These are phyloP conservation scores for Brachirus orientalis DNA, from an alignment of 2,113 vertebrate species.

Conservation along the genomic window DNA sequence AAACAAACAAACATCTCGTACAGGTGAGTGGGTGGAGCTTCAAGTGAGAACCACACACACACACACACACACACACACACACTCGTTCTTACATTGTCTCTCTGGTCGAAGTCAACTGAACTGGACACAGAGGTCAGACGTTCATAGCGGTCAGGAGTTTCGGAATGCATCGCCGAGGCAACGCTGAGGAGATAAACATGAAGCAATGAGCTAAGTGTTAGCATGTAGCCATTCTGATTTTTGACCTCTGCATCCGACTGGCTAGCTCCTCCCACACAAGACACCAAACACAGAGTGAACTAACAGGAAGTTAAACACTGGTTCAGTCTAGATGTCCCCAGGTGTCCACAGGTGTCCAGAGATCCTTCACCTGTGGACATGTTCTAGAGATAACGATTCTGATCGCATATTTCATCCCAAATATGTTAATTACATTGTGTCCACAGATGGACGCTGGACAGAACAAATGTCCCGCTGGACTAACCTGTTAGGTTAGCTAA, in stretches of 20 bases:
- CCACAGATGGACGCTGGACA: not conserved
- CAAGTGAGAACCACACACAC: constrained; percentile 8
- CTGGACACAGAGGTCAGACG: constrained; percentile 97
- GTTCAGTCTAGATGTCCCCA: no score
- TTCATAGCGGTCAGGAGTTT: constrained; percentile 93
- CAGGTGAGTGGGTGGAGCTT: constrained; percentile 22
- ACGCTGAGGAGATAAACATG: constrained; percentile 80
- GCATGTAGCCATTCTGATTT: not conserved
- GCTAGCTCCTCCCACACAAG: not conserved
- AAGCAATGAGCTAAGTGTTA: constrained; percentile 1
- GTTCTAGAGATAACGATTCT: no score
- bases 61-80: not conserved
- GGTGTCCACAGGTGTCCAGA: no score
- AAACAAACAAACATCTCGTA: not conserved
- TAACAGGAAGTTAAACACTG: constrained; percentile 18
- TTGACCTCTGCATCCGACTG: constrained; percentile 31
- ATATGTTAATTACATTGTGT: no score
- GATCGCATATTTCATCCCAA: no score
- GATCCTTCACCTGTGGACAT: no score
- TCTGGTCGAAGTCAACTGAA: constrained; percentile 96
- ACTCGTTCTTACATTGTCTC: constrained; percentile 90
- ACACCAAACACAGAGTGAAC: constrained; percentile 1
- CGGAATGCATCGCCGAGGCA: constrained; percentile 93
- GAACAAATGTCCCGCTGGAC: no score
- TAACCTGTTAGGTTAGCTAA: constrained; percentile 11